These are phyloP conservation scores for Myripristis murdjan DNA, from an alignment of 2,797 vertebrate genomes.

Conservation along the genomic window DNA sequence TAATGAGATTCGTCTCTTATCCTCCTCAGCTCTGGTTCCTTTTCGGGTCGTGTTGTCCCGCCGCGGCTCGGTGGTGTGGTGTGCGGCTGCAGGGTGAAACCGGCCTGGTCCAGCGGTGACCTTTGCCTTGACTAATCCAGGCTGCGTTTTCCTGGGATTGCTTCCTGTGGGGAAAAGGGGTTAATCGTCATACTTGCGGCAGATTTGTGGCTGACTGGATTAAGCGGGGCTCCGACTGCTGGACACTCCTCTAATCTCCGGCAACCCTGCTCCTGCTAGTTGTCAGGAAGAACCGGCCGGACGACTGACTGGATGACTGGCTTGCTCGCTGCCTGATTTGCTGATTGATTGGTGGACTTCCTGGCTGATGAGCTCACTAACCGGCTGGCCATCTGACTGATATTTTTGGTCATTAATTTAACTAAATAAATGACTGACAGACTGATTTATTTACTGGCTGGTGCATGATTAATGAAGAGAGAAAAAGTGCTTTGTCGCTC, in stretches of 20 bases:
- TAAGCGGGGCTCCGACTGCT: slow-evolving; percentile 74
- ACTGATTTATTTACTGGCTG: not conserved
- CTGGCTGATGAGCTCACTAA: not conserved
- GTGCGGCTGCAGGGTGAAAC: slow-evolving; percentile 27
- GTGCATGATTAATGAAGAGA: not conserved
- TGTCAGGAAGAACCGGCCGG: not conserved
- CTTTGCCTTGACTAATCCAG: slow-evolving; percentile 68
- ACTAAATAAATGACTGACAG: not conserved
- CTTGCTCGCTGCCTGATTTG: not conserved
- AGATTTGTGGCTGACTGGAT: slow-evolving; percentile 84
- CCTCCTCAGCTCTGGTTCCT: no score
- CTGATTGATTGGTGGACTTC: not conserved
- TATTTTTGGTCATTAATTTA: not conserved
- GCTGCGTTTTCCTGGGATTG: slow-evolving; percentile 62
- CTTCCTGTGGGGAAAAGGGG: slow-evolving; percentile 69
- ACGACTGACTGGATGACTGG: slow-evolving; percentile 9
- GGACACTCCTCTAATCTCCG: slow-evolving; percentile 75
- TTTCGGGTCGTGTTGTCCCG: not conserved
- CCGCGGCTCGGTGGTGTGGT: not conserved
- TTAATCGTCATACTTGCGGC: slow-evolving; percentile 76
- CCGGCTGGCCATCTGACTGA: not conserved
- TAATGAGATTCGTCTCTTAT: no score
- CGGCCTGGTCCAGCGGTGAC: slow-evolving; percentile 53
- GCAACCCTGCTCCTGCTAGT: slow-evolving; percentile 47
- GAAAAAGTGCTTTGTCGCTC: no score